These are phyloP conservation scores for Xyrichtys novacula DNA, from an alignment of 2,797 vertebrate species.

Conservation along the genomic window DNA sequence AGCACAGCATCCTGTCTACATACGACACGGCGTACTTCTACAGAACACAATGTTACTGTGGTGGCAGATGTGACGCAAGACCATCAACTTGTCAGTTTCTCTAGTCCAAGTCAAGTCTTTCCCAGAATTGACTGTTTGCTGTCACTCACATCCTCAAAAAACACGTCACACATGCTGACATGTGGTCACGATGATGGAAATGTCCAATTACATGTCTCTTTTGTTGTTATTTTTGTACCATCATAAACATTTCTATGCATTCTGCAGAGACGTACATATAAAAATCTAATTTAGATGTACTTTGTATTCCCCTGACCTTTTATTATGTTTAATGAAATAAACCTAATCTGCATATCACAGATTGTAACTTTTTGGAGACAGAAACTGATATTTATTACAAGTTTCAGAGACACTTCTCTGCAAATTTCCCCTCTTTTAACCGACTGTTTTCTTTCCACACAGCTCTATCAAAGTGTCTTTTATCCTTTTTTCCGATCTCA, in stretches of 20 bases:
- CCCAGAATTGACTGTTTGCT: slow-evolving; percentile 44
- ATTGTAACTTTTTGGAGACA: slow-evolving; percentile 2
- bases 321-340: slow-evolving; percentile 1
- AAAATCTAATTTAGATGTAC: no score
- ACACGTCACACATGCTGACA: neutral
- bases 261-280: no score
- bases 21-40: slow-evolving; percentile 2
- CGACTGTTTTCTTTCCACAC: slow-evolving; percentile 68
- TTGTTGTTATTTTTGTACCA: neutral
- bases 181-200: neutral
- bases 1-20: slow-evolving; percentile 47
- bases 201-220: neutral
- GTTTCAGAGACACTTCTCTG: slow-evolving; percentile 52
- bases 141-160: slow-evolving; percentile 1
- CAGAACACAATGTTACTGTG: slow-evolving; percentile 10
- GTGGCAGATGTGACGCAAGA: slow-evolving; percentile 23
- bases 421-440: slow-evolving; percentile 63
- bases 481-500: slow-evolving; percentile 73
- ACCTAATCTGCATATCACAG: neutral
- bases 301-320: neutral
- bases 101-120: slow-evolving; percentile 32
- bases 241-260: neutral
- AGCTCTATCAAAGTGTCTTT: slow-evolving; percentile 23
- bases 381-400: slow-evolving; percentile 51
- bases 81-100: slow-evolving; percentile 28